Percentiles rank a stretch among this genome's conserved stretches.
Conservation (phyloP, 2,888 invertebrate genomes). For the Mythimna impura region DNA sequence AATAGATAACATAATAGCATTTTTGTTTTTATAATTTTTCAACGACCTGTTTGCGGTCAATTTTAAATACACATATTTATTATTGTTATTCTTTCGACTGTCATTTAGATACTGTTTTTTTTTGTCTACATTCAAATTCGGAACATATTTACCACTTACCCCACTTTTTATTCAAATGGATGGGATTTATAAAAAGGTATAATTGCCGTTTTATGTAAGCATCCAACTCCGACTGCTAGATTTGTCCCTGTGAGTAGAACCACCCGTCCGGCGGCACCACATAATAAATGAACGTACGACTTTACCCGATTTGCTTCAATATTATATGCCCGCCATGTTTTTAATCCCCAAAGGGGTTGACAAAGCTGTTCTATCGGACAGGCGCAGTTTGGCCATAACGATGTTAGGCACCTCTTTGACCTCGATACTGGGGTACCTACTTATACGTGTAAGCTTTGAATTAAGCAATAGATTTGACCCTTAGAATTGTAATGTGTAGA, state of each 20-base stretch:
- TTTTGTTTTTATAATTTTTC: background rate
- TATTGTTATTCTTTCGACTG: background rate
- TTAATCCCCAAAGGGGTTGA: conserved; percentile 42
- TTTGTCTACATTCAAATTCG: conserved; percentile 6
- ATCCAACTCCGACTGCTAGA: conserved; percentile 5
- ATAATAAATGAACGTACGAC: conserved; percentile 45
- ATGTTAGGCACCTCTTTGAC: conserved; percentile 2
- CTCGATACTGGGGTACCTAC: background rate
- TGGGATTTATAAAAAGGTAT: conserved; percentile 44
- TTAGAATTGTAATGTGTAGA: background rate
- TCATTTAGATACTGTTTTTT: conserved; percentile 4
- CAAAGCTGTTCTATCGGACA: conserved; percentile 23
- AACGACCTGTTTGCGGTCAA: no score
- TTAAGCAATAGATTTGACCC: background rate
- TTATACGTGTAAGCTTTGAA: background rate
- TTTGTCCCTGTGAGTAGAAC: conserved; percentile 3
- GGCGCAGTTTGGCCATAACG: conserved; percentile 4
- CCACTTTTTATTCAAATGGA: conserved; percentile 42
- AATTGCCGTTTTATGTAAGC: conserved; percentile 59
- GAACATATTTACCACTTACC: background rate
- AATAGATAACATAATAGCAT: no score
- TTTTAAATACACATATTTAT: background rate
- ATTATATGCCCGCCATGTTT: conserved; percentile 27
- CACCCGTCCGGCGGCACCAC: conserved; percentile 4
- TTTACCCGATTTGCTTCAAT: conserved; percentile 37